Percentiles rank a stretch among this genome's conserved stretches.
Evolutionary conservation across 2,888 invertebrate genomes (phyloP).

Genomic region (Drepana falcataria): DNA sequence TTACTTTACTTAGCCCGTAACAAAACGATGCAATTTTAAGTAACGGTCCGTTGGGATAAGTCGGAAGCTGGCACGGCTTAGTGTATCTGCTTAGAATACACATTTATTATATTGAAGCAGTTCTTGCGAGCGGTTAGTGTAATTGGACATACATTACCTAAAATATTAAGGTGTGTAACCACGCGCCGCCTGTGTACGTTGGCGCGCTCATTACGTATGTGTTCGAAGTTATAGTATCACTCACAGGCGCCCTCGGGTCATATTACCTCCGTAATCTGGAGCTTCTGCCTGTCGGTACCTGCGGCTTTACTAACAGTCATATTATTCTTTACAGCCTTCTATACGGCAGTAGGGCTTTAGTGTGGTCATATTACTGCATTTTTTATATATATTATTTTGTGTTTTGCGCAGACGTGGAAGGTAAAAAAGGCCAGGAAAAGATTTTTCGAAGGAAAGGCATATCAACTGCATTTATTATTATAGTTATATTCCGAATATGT

Average conservation of each 20-base stretch:
- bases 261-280: slow-evolving; percentile 21
- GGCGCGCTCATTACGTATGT: slow-evolving; percentile 16
- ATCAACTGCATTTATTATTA: no score
- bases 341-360: background rate
- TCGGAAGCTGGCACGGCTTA: slow-evolving; percentile 41
- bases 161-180: slow-evolving; percentile 14
- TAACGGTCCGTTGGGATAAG: slow-evolving; percentile 55
- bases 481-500: no score
- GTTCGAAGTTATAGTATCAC: slow-evolving; percentile 12
- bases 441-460: no score
- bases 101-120: background rate
- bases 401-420: no score
- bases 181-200: slow-evolving; percentile 9
- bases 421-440: no score
- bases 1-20: slow-evolving; percentile 64
- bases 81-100: slow-evolving; percentile 32
- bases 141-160: slow-evolving; percentile 2
- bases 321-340: background rate
- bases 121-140: background rate
- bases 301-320: slow-evolving; percentile 8
- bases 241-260: slow-evolving; percentile 15
- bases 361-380: background rate
- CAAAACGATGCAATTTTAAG: slow-evolving; percentile 70
- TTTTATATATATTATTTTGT: no score
- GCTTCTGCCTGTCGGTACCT: slow-evolving; percentile 17